Conservation (phyloP, 2,113 vertebrate species). For the Forbesichthys agassizii region DNA sequence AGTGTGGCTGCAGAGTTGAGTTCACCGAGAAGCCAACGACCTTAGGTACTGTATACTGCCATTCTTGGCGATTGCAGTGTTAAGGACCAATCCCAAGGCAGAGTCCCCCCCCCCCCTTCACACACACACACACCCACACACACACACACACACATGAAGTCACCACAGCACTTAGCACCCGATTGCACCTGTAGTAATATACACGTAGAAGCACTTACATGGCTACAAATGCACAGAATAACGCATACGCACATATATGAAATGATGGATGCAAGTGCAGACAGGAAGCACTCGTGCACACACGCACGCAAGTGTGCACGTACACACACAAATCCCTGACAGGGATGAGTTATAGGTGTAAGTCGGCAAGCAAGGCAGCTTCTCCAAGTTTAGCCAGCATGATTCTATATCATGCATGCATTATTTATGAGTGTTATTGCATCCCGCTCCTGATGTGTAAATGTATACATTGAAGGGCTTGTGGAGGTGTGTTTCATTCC, state of each 20-base stretch:
- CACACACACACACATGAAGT: constrained; percentile 16
- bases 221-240: too few relatives aligned
- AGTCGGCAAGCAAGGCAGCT: background rate
- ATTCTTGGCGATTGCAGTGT: too few relatives aligned
- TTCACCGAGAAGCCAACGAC: too few relatives aligned
- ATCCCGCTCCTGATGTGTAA: constrained; percentile 39
- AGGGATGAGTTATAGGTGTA: background rate
- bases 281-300: background rate
- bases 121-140: background rate
- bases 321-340: background rate
- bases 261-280: background rate
- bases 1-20: too few relatives aligned
- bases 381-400: constrained; percentile 37
- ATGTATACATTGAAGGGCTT: constrained; percentile 50
- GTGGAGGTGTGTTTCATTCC: constrained; percentile 39
- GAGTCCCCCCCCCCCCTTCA: background rate
- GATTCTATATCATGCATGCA: constrained; percentile 51
- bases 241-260: background rate
- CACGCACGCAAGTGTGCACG: background rate
- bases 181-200: constrained; percentile 28
- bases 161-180: constrained; percentile 64
- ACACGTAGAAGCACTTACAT: background rate
- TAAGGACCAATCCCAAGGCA: background rate
- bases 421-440: constrained; percentile 55
- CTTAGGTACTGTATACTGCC: too few relatives aligned